Evolutionary conservation across 2,888 invertebrate species (phyloP), one percentile per base, ranked within the genome.

Genomic region (Zhuqinia jingwanae): DNA sequence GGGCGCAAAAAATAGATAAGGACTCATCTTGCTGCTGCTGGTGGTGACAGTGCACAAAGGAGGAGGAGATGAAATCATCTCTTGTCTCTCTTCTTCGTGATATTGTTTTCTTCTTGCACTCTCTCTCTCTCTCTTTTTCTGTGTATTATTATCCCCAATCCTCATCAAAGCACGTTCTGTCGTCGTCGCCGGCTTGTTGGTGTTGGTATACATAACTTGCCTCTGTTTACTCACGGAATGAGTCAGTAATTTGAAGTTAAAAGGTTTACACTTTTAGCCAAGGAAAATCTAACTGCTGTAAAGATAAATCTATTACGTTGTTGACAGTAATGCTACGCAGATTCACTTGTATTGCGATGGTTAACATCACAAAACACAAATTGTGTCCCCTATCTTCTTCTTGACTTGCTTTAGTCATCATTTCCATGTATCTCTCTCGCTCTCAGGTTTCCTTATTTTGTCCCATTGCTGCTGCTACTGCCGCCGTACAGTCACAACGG

Each of bases 221-320:
- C n/a, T 79, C 73, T 79, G 85, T 85, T 85, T 85, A 73, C 85
- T 85, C 85, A 60, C 17, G 25, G 79, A 70, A 85, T 85, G 85
- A 85, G 85, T 85, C 85, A 85, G 85, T 85, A 85, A 85, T 85
- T 85, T 85, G 85, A 85, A 85, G 78, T 85, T 85, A 85, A 85
- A 85, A 85, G 85, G 85, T 85, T 85, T 85, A 85, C 85, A 85
- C 85, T 79, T 70, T 73, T 63, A 77, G 68, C 42, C 50, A 56
- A 17, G 65, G 70, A 2, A 78, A 77, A 68, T 84, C 84, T 68
- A 84, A 84, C 77, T 77, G 68, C 27, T n/a, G n/a, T n/a, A n/a
- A 78, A 78, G 85, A 85, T 85, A 85, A 85, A 85, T 79, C 85
- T 85, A 79, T 85, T 85, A 85, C 53, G 45, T 56, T 80, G 77